Evolutionary conservation across 1,140 invertebrate species (phyloP).

Genomic region (Lerema accius): DNA sequence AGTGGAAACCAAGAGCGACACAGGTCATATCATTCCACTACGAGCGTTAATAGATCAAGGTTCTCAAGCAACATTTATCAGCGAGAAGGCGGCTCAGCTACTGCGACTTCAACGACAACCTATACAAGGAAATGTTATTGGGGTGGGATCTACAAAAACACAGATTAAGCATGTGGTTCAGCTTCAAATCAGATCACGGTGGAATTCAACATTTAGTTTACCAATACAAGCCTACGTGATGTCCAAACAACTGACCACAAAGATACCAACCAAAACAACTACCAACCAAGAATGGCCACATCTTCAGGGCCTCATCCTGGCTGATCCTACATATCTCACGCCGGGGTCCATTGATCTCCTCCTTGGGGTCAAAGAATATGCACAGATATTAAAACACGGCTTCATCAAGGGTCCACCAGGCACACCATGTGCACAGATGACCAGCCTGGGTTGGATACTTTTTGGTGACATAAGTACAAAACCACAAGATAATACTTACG

Average conservation of each 20-base stretch:
- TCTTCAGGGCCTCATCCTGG: constrained; percentile 16
- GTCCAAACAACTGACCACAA: constrained; percentile 22
- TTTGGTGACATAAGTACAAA: neutral
- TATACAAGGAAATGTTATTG: constrained; percentile 9
- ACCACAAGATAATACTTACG: neutral
- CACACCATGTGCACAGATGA: constrained; percentile 32
- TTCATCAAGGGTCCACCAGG: constrained; percentile 32
- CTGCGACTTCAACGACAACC: constrained; percentile 11
- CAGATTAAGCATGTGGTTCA: constrained; percentile 12
- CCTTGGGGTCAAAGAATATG: neutral
- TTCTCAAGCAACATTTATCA: constrained; percentile 38
- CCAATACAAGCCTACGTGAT: constrained; percentile 16
- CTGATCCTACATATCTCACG: constrained; percentile 7
- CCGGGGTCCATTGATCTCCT: constrained; percentile 16
- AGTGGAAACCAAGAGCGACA: constrained; percentile 32
- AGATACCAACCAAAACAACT: constrained; percentile 18
- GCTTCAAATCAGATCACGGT: constrained; percentile 11
- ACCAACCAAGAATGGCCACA: constrained; percentile 14
- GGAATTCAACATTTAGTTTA: constrained; percentile 8
- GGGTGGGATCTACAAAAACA: constrained; percentile 10
- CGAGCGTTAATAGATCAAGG: constrained; percentile 30
- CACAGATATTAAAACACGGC: neutral
- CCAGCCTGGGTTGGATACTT: constrained; percentile 32
- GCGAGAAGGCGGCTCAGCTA: constrained; percentile 23
- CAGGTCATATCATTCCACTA: constrained; percentile 4